Conservation (phyloP, 1,140 invertebrate genomes). For the Aethina tumida region DNA sequence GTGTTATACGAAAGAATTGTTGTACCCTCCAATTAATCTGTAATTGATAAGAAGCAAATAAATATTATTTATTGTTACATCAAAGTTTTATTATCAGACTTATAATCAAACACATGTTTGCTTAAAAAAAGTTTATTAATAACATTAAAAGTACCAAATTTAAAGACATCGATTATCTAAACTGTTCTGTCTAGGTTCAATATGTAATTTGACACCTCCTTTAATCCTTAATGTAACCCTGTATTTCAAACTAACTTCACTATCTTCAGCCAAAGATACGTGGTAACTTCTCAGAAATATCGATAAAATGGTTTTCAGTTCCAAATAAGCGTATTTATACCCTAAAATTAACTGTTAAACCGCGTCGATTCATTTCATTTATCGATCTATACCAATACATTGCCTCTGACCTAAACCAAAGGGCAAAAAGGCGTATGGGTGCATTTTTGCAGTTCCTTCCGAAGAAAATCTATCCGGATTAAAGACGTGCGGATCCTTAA, state of each 20-base stretch:
- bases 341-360: constrained; percentile 33
- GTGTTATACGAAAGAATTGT: constrained; percentile 15
- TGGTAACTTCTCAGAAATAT: constrained; percentile 50
- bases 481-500: constrained; percentile 60
- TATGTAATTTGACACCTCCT: constrained; percentile 43
- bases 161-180: too few relatives aligned
- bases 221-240: constrained; percentile 43
- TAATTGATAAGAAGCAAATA: constrained; percentile 12
- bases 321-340: constrained; percentile 60
- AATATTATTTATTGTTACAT: constrained; percentile 15
- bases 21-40: constrained; percentile 16
- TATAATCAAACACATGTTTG: too few relatives aligned
- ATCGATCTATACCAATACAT: constrained; percentile 48
- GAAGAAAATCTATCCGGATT: constrained; percentile 60
- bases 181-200: constrained; percentile 1
- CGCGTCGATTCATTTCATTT: not conserved
- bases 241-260: constrained; percentile 40
- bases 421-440: constrained; percentile 56
- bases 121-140: too few relatives aligned
- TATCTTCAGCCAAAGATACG: constrained; percentile 38
- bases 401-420: constrained; percentile 62
- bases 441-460: constrained; percentile 41
- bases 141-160: too few relatives aligned
- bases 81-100: too few relatives aligned
- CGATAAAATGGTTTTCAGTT: constrained; percentile 60